A percentile compares a stretch with the other conserved stretches of the same genome.
Evolutionary conservation across 2,888 invertebrate species (phyloP).

Genomic region (Malthinus flaveolus): DNA sequence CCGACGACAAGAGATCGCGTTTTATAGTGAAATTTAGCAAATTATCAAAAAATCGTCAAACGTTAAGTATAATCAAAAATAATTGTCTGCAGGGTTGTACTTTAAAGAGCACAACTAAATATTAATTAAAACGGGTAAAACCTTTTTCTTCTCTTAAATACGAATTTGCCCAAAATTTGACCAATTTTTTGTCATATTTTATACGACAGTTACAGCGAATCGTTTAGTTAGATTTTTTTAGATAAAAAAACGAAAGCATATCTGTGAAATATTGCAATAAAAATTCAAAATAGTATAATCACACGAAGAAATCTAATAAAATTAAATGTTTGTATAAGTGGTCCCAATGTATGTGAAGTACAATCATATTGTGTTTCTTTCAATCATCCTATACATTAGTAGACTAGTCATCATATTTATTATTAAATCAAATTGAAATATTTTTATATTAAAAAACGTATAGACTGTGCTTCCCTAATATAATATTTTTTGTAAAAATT

Average conservation of each 20-base stretch:
- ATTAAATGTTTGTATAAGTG: slow-evolving; percentile 9
- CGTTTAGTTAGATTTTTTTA: background rate
- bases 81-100: slow-evolving; percentile 16
- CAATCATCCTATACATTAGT: background rate
- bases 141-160: background rate
- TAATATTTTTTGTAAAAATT: slow-evolving; percentile 2
- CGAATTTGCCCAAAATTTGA: background rate
- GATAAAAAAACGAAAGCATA: slow-evolving; percentile 17
- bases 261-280: slow-evolving; percentile 29
- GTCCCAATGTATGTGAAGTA: slow-evolving; percentile 20
- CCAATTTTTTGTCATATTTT: slow-evolving; percentile 5
- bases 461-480: slow-evolving; percentile 24
- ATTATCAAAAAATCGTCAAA: background rate
- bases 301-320: background rate
- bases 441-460: slow-evolving; percentile 23
- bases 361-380: slow-evolving; percentile 22
- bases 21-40: slow-evolving; percentile 30
- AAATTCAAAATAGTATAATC: slow-evolving; percentile 4
- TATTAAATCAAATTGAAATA: slow-evolving; percentile 13
- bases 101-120: slow-evolving; percentile 7
- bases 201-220: slow-evolving; percentile 3
- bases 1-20: slow-evolving; percentile 51
- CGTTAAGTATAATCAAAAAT: background rate
- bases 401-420: background rate
- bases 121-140: slow-evolving; percentile 2